Evolutionary conservation across 2,888 invertebrate species (phyloP), one percentile per base, ranked within the genome.

Genomic region (Timandra comae): DNA sequence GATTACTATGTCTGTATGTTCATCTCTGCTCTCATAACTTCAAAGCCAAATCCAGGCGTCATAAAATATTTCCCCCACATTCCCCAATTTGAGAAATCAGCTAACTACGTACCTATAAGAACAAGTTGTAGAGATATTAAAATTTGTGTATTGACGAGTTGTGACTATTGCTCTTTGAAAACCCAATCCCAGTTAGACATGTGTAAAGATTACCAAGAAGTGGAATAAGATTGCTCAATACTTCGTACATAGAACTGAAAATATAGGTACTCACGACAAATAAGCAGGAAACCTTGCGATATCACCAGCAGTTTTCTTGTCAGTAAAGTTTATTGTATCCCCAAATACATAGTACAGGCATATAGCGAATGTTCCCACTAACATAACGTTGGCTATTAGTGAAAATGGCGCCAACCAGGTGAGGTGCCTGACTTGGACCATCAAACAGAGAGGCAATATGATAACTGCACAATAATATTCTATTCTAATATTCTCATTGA

Each of bases 391-490:
- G 10, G 98, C 98, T 25, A 94, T 63, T 36, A 93, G 86, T 0
- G 98, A 98, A 63, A 97, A 93, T 0, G 96, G 95, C 1, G 97
- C 95, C 35, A 98, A 75, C 65, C 90, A 91, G 61, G 92, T 94
- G 6, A 98, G 84, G 61, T 93, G 90, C 46, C 93, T 87, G 49
- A 95, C 90, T 43, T 86, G 86, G 6, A 67, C 71, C 56, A 86
- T 57, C 3, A 80, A 24, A 46, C 78, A 71, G 33, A 86, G 61
- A 1, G 86, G 86, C 10, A 75, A 46, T 1, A 82, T 41, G 1
- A 86, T 33, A 11, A 75, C 68, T 0, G 80, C 48, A 31, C 82
- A 84, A 49, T 86, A 86, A 29, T 78, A 72, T 44, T 81, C 71
- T 3, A 80, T 65, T n/a, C 74, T 50, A 27, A 74, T 39, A 5